These are phyloP conservation scores for Capitulum mitella DNA, from an alignment of 2,888 invertebrate genomes.

Conservation along the genomic window DNA sequence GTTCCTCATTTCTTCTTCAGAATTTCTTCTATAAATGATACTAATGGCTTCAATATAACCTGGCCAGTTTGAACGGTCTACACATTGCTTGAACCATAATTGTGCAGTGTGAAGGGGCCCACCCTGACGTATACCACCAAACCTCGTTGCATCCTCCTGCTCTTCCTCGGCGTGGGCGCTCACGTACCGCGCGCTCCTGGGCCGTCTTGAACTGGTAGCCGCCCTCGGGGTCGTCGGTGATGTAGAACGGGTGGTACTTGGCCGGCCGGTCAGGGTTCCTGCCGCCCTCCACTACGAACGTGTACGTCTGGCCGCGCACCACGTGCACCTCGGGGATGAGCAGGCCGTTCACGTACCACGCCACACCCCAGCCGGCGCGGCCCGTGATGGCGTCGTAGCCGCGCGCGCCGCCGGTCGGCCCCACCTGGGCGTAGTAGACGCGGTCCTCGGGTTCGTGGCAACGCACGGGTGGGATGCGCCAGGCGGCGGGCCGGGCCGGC, in stretches of 20 bases:
- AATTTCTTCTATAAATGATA: too few relatives aligned
- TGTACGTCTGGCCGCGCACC: conserved; percentile 76
- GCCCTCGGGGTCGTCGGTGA: conserved; percentile 85
- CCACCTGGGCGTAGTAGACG: conserved; percentile 86
- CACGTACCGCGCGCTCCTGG: conserved; percentile 65
- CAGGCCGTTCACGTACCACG: conserved; percentile 86
- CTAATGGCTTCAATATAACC: too few relatives aligned
- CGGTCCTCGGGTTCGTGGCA: conserved; percentile 85
- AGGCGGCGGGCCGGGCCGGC: conserved; percentile 42
- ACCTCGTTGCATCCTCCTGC: too few relatives aligned
- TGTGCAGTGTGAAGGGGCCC: too few relatives aligned
- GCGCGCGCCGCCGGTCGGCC: conserved; percentile 81
- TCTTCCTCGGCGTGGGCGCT: not conserved
- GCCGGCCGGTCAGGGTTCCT: conserved; percentile 68
- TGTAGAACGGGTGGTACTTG: conserved; percentile 79
- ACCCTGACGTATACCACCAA: too few relatives aligned
- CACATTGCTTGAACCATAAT: too few relatives aligned
- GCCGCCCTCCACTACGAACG: conserved; percentile 79
- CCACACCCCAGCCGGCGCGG: conserved; percentile 86
- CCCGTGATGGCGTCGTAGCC: conserved; percentile 72
- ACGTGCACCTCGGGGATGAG: conserved; percentile 83
- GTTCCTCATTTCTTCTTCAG: too few relatives aligned
- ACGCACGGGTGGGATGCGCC: conserved; percentile 82
- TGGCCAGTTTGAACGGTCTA: too few relatives aligned
- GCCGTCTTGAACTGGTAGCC: conserved; percentile 76